These are phyloP conservation scores for Achatina immaculata DNA, from an alignment of 1,140 invertebrate species.

Conservation along the genomic window DNA sequence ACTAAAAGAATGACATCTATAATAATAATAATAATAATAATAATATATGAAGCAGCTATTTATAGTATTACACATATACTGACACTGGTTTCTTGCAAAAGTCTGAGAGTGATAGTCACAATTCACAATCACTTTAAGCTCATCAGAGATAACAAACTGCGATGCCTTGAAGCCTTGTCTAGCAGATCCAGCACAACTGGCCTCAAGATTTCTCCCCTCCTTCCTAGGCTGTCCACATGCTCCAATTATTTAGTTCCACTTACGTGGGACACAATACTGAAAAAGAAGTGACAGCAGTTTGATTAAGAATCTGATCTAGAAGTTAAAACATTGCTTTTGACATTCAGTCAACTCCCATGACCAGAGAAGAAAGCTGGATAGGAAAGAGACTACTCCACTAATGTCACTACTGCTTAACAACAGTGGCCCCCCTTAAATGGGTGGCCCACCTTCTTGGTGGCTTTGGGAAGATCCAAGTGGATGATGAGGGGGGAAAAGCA, in stretches of 20 bases:
- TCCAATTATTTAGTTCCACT: neutral
- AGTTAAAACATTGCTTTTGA: too few relatives aligned
- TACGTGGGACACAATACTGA: slow-evolving; percentile 1
- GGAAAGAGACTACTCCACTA: too few relatives aligned
- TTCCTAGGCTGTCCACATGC: neutral
- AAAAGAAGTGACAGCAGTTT: neutral
- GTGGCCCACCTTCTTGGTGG: too few relatives aligned
- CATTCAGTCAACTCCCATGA: too few relatives aligned
- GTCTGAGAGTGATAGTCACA: neutral
- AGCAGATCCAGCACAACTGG: neutral
- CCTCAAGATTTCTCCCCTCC: neutral
- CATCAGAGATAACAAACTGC: neutral
- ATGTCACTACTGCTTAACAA: too few relatives aligned
- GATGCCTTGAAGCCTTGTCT: neutral
- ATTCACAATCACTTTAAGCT: neutral
- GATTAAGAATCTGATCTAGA: too few relatives aligned
- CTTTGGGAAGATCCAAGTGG: too few relatives aligned
- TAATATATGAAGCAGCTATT: neutral
- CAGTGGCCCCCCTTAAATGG: too few relatives aligned
- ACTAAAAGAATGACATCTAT: neutral
- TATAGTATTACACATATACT: slow-evolving; percentile 8
- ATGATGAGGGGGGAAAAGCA: too few relatives aligned
- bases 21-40: slow-evolving; percentile 3
- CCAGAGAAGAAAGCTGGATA: too few relatives aligned
- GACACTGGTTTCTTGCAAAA: neutral